These are phyloP conservation scores for Bufo bufo DNA, from an alignment of 2,113 vertebrate genomes.

Conservation along the genomic window DNA sequence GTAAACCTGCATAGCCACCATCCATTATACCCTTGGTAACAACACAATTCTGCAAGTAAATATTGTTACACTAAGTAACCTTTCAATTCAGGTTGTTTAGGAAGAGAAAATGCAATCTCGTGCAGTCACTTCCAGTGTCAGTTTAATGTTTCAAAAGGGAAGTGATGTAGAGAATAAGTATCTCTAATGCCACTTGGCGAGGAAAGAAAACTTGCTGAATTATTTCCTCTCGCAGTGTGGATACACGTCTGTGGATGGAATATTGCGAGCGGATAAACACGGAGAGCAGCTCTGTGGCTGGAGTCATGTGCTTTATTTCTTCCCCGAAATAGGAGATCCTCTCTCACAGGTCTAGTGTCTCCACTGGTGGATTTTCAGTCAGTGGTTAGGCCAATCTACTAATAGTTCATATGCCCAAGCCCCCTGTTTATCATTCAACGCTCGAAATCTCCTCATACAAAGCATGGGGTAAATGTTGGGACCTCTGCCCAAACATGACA, in stretches of 20 bases:
- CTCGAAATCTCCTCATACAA: background rate
- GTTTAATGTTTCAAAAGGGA: conserved; percentile 84
- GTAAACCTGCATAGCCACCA: conserved; percentile 86
- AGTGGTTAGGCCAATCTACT: conserved; percentile 10
- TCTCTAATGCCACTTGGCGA: conserved; percentile 71
- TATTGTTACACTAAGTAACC: conserved; percentile 89
- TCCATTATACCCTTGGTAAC: conserved; percentile 88
- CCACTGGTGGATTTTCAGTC: background rate
- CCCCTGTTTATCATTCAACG: background rate
- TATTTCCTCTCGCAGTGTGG: conserved; percentile 38
- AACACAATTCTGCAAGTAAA: conserved; percentile 90
- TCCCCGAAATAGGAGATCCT: conserved; percentile 1
- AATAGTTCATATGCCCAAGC: background rate
- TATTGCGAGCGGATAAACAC: conserved; percentile 23
- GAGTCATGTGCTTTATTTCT: conserved; percentile 3
- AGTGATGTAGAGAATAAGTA: conserved; percentile 86
- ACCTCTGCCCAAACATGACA: conserved; percentile 36
- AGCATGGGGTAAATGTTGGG: conserved; percentile 19
- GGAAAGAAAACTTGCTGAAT: conserved; percentile 57
- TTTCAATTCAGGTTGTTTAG: conserved; percentile 89
- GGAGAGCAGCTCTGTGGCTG: background rate
- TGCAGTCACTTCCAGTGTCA: conserved; percentile 85
- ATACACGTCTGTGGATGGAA: conserved; percentile 5
- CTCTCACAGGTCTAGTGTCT: background rate
- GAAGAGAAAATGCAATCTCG: conserved; percentile 88